Evolutionary conservation across 2,888 invertebrate species (phyloP).

Genomic region (Ernsta delagoae): DNA sequence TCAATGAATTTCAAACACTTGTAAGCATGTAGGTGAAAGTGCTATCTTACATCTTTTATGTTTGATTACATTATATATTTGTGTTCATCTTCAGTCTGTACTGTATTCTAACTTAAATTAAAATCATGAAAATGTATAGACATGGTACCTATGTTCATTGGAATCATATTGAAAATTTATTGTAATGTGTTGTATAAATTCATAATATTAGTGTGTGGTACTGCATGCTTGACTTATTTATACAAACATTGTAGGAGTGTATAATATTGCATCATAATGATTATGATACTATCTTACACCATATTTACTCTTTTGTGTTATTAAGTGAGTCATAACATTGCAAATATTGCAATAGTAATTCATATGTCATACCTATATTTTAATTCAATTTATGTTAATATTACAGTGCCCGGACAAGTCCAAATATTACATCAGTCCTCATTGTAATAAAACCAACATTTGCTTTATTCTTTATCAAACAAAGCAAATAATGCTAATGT

Average conservation of each 20-base stretch:
- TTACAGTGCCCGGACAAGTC: too few relatives aligned
- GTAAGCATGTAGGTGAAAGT: neutral
- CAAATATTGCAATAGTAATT: too few relatives aligned
- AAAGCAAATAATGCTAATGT: conserved; percentile 4
- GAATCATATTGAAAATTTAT: conserved; percentile 28
- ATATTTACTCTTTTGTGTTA: too few relatives aligned
- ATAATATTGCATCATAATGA: neutral
- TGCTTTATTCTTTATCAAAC: neutral
- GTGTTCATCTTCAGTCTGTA: neutral
- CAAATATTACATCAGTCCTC: neutral
- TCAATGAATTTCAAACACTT: conserved; percentile 32
- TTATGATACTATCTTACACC: too few relatives aligned
- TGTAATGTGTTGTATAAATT: neutral
- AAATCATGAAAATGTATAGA: too few relatives aligned
- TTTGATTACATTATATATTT: neutral
- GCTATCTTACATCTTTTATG: neutral
- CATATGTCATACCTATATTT: too few relatives aligned
- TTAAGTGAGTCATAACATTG: too few relatives aligned
- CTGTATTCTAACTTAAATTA: too few relatives aligned
- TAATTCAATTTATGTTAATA: too few relatives aligned
- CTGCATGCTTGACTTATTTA: conserved; percentile 1
- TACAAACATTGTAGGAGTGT: neutral
- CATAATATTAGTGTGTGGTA: neutral
- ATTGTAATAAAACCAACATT: neutral
- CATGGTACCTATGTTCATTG: conserved; percentile 30